Percentiles rank a stretch among this genome's conserved stretches.
phyloP scores from a whole-genome alignment of 2,797 vertebrate genomes.

The Chiloscyllium punctatum region DNA sequence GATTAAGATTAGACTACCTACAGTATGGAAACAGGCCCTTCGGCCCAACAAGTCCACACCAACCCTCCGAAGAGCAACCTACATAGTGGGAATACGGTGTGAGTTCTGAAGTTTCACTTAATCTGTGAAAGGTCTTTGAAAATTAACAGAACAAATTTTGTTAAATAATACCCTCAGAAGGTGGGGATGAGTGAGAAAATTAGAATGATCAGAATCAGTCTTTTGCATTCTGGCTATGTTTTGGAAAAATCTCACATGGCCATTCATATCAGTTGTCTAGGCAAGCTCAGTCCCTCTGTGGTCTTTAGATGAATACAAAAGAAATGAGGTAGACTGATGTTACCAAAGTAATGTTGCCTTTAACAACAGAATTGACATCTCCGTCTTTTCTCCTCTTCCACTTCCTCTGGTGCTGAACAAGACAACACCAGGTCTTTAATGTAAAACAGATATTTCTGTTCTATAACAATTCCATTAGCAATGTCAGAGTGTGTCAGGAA shows the following conservation, averaged over 20 bases:
- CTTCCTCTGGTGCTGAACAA: neutral
- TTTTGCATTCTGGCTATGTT: too few relatives aligned
- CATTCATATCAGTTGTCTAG: neutral
- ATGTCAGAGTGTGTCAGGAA: slow-evolving; percentile 13
- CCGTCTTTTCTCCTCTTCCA: neutral
- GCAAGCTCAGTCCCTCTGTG: neutral
- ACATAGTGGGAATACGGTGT: neutral
- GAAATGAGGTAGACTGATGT: neutral
- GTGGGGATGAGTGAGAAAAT: neutral
- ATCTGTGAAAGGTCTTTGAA: neutral
- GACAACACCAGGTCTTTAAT: neutral
- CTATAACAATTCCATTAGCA: slow-evolving; percentile 5
- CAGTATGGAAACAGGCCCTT: too few relatives aligned
- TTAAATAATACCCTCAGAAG: neutral
- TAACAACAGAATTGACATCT: neutral
- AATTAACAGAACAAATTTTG: neutral
- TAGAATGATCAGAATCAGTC: neutral
- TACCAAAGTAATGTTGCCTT: neutral
- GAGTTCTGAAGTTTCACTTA: neutral
- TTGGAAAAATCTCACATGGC: neutral
- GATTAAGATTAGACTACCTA: too few relatives aligned
- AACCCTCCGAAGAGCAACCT: too few relatives aligned
- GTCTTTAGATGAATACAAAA: neutral
- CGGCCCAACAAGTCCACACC: too few relatives aligned
- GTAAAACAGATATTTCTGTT: slow-evolving; percentile 1